A percentile compares a stretch with the other conserved stretches of the same genome.
Conservation (phyloP, 1,140 invertebrate genomes). For the Lepidurus couesii region DNA sequence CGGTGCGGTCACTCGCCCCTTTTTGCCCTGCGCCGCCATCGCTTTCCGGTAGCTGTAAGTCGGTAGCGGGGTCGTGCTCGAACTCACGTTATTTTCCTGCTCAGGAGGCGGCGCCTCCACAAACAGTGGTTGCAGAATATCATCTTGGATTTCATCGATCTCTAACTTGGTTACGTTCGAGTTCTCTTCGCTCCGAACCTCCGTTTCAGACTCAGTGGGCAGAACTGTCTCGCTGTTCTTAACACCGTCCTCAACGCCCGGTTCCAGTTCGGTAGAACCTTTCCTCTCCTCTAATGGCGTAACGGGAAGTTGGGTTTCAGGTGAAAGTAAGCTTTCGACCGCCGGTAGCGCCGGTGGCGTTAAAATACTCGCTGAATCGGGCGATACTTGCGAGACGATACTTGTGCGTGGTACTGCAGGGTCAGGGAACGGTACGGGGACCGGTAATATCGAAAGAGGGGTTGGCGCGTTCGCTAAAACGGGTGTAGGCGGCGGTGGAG, state of each 20-base stretch:
- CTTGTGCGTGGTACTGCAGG: neutral
- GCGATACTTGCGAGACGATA: neutral
- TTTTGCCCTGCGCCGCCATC: constrained; percentile 34
- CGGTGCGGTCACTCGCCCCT: constrained; percentile 2
- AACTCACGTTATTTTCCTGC: constrained; percentile 25
- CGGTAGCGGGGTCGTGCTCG: constrained; percentile 36
- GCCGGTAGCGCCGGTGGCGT: neutral
- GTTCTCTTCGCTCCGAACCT: neutral
- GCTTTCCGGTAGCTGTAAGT: constrained; percentile 41
- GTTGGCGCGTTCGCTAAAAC: neutral
- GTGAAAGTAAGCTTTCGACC: neutral
- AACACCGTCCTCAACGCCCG: no score
- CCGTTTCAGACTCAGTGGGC: no score
- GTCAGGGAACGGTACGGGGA: neutral
- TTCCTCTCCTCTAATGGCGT: neutral
- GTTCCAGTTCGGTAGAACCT: neutral
- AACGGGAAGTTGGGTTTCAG: neutral
- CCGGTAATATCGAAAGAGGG: neutral
- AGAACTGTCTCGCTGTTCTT: no score
- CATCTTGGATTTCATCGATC: neutral
- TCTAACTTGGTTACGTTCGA: neutral
- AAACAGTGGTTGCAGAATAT: neutral
- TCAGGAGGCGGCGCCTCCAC: constrained; percentile 25
- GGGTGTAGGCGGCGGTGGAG: neutral
- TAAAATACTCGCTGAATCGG: neutral